A percentile compares a stretch with the other conserved stretches of the same genome.
Conservation (phyloP, 1,140 invertebrate species). For the Drosophila sechellia region DNA sequence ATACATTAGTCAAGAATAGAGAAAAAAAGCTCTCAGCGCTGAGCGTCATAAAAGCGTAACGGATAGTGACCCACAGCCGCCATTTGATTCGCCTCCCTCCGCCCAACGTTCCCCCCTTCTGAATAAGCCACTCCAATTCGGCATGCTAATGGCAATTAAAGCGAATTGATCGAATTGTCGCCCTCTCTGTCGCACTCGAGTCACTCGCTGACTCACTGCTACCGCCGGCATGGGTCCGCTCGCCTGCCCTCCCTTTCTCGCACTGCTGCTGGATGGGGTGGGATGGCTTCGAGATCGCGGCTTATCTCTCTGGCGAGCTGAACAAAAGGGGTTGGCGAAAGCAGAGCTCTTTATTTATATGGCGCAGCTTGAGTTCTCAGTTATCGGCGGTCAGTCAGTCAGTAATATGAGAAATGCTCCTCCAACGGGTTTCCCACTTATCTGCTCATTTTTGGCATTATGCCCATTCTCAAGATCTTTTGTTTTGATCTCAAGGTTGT, state of each 20-base stretch:
- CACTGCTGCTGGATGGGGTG: slow-evolving; percentile 19
- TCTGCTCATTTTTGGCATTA: slow-evolving; percentile 35
- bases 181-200: slow-evolving; percentile 47
- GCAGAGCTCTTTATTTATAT: slow-evolving; percentile 66
- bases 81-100: slow-evolving; percentile 25
- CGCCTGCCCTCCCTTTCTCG: neutral
- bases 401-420: slow-evolving; percentile 64
- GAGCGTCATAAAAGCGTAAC: slow-evolving; percentile 46
- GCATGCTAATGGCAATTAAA: slow-evolving; percentile 77
- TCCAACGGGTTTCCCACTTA: slow-evolving; percentile 43
- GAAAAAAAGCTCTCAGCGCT: slow-evolving; percentile 36
- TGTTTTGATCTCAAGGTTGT: slow-evolving; percentile 28
- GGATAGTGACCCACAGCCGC: slow-evolving; percentile 58
- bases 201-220: slow-evolving; percentile 56
- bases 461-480: slow-evolving; percentile 11
- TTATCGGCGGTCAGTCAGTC: slow-evolving; percentile 56
- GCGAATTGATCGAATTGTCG: slow-evolving; percentile 73
- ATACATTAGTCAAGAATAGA: slow-evolving; percentile 22
- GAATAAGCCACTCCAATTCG: slow-evolving; percentile 44
- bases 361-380: slow-evolving; percentile 57
- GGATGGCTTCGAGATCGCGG: slow-evolving; percentile 27
- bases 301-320: slow-evolving; percentile 47
- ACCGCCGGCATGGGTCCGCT: slow-evolving; percentile 9
- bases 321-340: slow-evolving; percentile 27
- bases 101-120: neutral